These are phyloP conservation scores for Platichthys flesus DNA, from an alignment of 2,113 vertebrate genomes.

Conservation along the genomic window DNA sequence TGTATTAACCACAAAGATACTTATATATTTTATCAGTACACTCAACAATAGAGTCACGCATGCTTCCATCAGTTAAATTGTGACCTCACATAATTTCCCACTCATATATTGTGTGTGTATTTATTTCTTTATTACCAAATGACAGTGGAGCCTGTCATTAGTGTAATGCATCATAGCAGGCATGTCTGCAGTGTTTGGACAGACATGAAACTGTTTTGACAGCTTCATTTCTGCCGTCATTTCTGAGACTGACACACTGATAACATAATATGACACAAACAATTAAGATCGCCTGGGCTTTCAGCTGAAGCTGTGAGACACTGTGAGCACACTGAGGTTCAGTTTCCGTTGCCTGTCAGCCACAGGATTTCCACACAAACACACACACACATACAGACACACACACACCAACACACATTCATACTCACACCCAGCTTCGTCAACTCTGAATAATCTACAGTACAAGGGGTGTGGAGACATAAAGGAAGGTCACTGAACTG, in stretches of 20 bases:
- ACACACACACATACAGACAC: background rate
- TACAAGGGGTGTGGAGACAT: background rate
- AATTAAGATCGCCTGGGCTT: constrained; percentile 45
- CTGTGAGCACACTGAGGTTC: constrained; percentile 21
- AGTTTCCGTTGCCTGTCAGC: constrained; percentile 15
- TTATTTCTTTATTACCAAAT: background rate
- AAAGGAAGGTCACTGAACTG: background rate
- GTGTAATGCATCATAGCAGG: constrained; percentile 19
- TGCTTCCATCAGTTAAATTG: background rate
- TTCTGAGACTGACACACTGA: constrained; percentile 32
- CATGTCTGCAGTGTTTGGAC: constrained; percentile 11
- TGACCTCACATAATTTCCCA: background rate
- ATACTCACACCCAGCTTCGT: background rate
- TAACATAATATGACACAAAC: constrained; percentile 56
- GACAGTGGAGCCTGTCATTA: constrained; percentile 23
- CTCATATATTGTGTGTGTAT: background rate
- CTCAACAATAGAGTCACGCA: background rate
- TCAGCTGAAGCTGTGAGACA: constrained; percentile 18
- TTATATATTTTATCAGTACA: background rate
- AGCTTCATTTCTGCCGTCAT: constrained; percentile 52
- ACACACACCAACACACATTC: background rate
- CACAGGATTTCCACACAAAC: constrained; percentile 8
- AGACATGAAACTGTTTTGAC: constrained; percentile 55
- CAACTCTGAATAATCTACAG: constrained; percentile 7
- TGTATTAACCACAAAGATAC: background rate